phyloP scores from a whole-genome alignment of 2,888 invertebrate species.

The Plebejus anna region DNA sequence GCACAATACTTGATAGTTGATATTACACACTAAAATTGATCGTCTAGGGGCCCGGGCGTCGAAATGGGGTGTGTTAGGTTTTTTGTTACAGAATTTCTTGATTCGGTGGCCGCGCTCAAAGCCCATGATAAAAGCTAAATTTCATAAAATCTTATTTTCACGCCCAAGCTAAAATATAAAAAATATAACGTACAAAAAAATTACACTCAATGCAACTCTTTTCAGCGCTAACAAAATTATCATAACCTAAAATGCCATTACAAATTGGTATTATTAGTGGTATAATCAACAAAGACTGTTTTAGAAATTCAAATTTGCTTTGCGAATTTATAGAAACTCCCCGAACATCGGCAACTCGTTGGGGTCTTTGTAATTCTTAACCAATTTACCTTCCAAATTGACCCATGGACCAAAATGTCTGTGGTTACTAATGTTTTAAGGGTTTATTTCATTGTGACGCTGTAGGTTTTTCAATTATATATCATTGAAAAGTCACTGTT shows the following conservation, averaged over 20 bases:
- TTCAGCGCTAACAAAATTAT: neutral
- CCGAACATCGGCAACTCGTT: neutral
- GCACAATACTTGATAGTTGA: no score
- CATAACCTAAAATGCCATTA: neutral
- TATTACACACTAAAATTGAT: no score
- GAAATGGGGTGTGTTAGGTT: no score
- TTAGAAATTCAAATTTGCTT: constrained; percentile 6
- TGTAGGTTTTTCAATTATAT: neutral
- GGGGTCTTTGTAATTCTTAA: constrained; percentile 2
- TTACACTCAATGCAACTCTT: no score
- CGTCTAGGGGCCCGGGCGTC: no score
- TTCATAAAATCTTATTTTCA: no score
- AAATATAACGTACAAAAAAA: no score
- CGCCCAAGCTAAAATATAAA: no score
- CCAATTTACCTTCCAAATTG: constrained; percentile 6
- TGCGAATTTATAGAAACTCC: neutral
- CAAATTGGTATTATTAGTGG: neutral
- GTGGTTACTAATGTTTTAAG: neutral
- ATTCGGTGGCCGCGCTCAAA: no score
- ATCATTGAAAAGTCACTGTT: neutral
- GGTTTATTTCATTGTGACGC: neutral
- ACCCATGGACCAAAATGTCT: neutral
- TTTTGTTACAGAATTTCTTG: no score
- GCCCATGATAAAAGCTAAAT: no score
- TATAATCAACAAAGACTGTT: neutral